These are phyloP conservation scores for Papilio polyxenes DNA, from an alignment of 1,140 invertebrate genomes.

Conservation along the genomic window DNA sequence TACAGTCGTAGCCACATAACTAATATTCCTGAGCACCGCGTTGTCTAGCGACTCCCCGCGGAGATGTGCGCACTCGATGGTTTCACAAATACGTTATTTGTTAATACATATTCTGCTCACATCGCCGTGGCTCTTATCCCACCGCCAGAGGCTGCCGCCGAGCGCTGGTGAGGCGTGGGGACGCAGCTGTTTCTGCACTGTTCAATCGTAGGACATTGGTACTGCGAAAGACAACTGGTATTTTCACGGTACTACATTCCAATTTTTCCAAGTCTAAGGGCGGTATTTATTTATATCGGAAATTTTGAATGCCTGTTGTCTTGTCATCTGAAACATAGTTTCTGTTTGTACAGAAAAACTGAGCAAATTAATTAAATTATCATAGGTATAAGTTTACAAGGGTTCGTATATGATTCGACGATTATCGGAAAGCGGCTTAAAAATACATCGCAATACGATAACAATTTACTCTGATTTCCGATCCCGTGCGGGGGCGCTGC, in stretches of 20 bases:
- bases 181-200: no score
- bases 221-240: not conserved
- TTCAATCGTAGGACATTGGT: not conserved
- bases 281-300: no score
- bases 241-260: no score
- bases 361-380: not conserved
- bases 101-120: not conserved
- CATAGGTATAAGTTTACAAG: not conserved
- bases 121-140: not conserved
- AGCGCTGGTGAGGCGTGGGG: no score
- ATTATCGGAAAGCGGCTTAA: slow-evolving; percentile 11
- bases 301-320: no score
- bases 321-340: not conserved
- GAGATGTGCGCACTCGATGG: not conserved
- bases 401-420: not conserved
- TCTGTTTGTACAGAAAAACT: not conserved
- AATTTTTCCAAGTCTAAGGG: no score
- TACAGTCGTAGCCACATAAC: not conserved
- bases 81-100: not conserved
- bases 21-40: not conserved
- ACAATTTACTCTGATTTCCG: slow-evolving; percentile 5
- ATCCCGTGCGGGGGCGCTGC: not conserved
- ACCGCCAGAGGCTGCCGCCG: not conserved
- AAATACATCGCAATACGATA: slow-evolving; percentile 18
- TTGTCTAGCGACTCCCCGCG: not conserved